Evolutionary conservation across 2,888 invertebrate species (phyloP), one percentile per base, ranked within the genome.

Genomic region (Torymus auratus): DNA sequence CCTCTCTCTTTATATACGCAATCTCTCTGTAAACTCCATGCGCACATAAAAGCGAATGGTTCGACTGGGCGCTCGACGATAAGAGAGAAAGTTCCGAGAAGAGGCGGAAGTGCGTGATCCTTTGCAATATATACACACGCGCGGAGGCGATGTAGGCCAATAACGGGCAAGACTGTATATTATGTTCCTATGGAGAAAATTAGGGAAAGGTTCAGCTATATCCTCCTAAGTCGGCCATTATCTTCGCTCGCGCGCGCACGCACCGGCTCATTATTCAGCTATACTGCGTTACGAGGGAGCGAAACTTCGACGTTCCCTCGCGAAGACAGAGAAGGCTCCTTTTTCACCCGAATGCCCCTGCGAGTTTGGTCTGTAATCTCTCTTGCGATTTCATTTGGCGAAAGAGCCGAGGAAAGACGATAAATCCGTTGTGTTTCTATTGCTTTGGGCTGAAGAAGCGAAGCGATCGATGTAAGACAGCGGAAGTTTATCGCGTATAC

Each of bases 21-120:
- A 23, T 14, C 67, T 11, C 23, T 15, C n/a, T 1, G 28, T 23
- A 23, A 61, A 62, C 41, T 41, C 41, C 7, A 41, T 41, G 7
- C 7, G 12, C 62, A 72, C 23, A 56, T 65, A 73, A 73, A 74
- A 12, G 4, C 62, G 69, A 70, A 7, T 58, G 15, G 62, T 50
- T 13, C 12, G 50, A 28, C 20, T 11, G 17, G n/a, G 10, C 20
- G 53, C 41, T 5, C 0, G 0, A 4, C 41, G 67, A 75, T 75
- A 73, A 62, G 68, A 69, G 28, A 28, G 7, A 28, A 7, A 28
- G 55, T 61, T 72, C 60, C 12, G 12, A 62, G 58, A 74, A 67
- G 20, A 58, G n/a, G 23, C 73, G 69, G 79, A 79, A 79, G 62
- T 53, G 61, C 50, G 56, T 61, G 50, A 23, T 17, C 11, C 53